Evolutionary conservation across 1,140 invertebrate species (phyloP), one percentile per base, ranked within the genome.

Genomic region (Bombus cullumanus): DNA sequence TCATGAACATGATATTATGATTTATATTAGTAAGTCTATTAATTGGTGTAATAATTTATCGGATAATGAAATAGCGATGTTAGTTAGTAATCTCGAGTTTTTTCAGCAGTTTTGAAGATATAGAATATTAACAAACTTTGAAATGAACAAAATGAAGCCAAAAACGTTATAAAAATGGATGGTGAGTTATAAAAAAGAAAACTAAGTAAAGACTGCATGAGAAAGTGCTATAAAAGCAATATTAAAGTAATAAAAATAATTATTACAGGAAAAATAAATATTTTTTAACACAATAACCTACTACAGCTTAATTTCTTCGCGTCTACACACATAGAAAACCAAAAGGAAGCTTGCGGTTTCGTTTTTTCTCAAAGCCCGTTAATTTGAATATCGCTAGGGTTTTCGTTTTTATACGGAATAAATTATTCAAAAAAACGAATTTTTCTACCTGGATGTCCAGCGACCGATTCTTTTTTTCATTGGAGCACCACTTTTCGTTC

Each of bases 401-500:
- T 28, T n/a, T 80, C 64, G 43, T 43, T 69, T 80, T 47, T n/a
- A 22, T 34, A 15, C 41, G 34, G 25, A 71, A 53, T 71, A 53
- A 69, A 81, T 81, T 39, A 81, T 53, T 71, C 53, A 57, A 25
- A 31, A 10, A 72, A 34, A 41, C 68, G 25, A 59, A 31, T 72
- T 81, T 72, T 72, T 59, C 10, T 59, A 28, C 18, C 47, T 37
- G 34, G 1, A 22, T 39, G 34, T 59, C 57, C 41, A 8, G 2
- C 31, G 47, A 13, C 68, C 53, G 68, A 75, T 47, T 66, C 57
- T 25, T 82, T 82, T 75, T 47, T 62, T 75, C 39, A 64, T n/a
- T 83, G 59, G 31, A 66, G 59, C 81, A 41, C 31, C 72, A 83
- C 25, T 75, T 83, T 83, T 75, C 81, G 64, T 73, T 22, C 71